Base-by-base conservation (phyloP, 2,797 vertebrate genomes). In the Microchirus variegatus region DNA sequence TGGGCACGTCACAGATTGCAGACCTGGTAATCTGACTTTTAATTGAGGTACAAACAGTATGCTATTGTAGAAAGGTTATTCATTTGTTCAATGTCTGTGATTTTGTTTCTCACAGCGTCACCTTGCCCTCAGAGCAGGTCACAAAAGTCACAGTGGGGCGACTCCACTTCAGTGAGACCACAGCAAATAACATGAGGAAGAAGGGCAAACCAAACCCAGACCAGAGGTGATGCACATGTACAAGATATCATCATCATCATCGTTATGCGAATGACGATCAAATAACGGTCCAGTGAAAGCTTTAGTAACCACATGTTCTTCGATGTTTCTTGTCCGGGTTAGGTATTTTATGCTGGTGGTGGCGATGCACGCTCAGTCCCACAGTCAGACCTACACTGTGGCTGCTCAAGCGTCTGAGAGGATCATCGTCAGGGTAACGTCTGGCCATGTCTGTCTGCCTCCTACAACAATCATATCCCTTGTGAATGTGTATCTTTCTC, bases 301-400 rank as follows among this genome's bases (percentile, higher is more conserved):
- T 42, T 12, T 4, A 10, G 17, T 22, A 14, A 13, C 75, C 51
- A 63, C 37, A 36, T 37, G 13, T 49, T 4, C 38, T 31, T 18
- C 8, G 70, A 41, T 43, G 50, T n/a, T 19, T 43, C 75, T 48
- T 47, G 36, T 61, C 17, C 48, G 35, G 1, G 7, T 90, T 90
- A 99, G 98, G 92, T 99, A 98, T 90, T 99, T 99, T 92, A 98
- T 99, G 95, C 89, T 99, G 78, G 98, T 98, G 80, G 98, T 99
- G 75, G 96, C 97, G 4, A 91, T 99, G 68, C 96, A 99, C 57
- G 97, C 95, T 9, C 97, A 98, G 0, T 93, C 96, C 15, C 97
- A 98, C 92, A 97, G 93, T 93, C 98, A 99, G 94, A 97, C 92
- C 85, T 96, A 95, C 92, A 96, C 94, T 0, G 89, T 99, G 86